These are phyloP conservation scores for Notechis scutatus DNA, from an alignment of 2,113 vertebrate genomes.

Conservation along the genomic window DNA sequence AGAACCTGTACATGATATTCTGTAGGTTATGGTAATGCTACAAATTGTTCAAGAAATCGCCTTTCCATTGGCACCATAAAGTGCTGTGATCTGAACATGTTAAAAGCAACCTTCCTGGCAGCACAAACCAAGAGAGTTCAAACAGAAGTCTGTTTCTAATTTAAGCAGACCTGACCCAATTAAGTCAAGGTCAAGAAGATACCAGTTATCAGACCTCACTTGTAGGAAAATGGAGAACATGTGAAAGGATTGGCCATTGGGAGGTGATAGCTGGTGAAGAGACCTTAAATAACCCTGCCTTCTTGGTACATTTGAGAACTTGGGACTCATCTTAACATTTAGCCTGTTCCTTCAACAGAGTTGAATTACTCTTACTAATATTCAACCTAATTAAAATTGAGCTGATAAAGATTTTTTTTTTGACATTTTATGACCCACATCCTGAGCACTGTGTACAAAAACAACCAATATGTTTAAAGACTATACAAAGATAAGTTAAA, in stretches of 20 bases:
- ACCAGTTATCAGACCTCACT: slow-evolving; percentile 14
- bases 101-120: background rate
- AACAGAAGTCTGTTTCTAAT: slow-evolving; percentile 39
- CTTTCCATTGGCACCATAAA: background rate
- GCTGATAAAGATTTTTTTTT: background rate
- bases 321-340: background rate
- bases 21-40: background rate
- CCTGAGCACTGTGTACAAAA: background rate
- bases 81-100: background rate
- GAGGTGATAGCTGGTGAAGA: fast-evolving
- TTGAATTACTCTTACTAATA: background rate
- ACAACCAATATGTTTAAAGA: background rate
- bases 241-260: fast-evolving
- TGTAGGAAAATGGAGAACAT: slow-evolving; percentile 16
- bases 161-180: slow-evolving; percentile 39
- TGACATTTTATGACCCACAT: background rate
- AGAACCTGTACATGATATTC: background rate
- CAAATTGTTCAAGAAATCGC: background rate
- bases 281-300: background rate
- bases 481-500: background rate
- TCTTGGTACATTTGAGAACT: background rate
- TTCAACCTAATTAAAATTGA: background rate
- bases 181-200: slow-evolving; percentile 6
- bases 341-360: background rate
- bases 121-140: slow-evolving; percentile 22